phyloP scores from a whole-genome alignment of 1,140 invertebrate genomes.

The Andrena cerasifolii region DNA sequence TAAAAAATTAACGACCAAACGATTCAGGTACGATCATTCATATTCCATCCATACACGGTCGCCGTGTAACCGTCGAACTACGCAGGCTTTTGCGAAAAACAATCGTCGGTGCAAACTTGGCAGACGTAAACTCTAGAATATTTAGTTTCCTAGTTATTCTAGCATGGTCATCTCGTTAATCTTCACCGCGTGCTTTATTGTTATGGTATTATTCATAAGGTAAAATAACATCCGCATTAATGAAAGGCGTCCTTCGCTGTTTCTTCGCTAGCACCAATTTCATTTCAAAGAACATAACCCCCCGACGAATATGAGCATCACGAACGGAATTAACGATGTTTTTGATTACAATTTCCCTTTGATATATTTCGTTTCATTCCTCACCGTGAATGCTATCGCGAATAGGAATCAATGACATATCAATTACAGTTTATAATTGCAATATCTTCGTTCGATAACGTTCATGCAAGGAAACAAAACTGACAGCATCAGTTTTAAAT shows the following conservation, averaged over 20 bases:
- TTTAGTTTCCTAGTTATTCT: neutral
- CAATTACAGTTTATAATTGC: neutral
- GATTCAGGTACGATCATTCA: neutral
- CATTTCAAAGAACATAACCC: neutral
- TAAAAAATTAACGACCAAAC: neutral
- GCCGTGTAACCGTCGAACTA: conserved; percentile 13
- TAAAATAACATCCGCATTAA: neutral
- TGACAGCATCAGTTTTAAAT: too few species aligned
- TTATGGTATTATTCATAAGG: conserved; percentile 15
- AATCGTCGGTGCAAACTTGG: conserved; percentile 3
- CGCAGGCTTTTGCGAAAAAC: neutral
- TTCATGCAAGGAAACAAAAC: too few species aligned
- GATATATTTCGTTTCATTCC: neutral
- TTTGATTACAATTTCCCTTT: neutral
- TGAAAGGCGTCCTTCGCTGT: neutral
- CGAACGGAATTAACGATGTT: neutral
- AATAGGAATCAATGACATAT: neutral
- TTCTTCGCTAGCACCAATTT: neutral
- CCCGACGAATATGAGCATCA: neutral
- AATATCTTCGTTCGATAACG: neutral
- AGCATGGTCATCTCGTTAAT: conserved; percentile 12
- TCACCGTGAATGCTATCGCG: neutral
- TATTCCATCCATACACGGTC: too few species aligned
- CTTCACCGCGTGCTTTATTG: neutral
- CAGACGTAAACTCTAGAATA: conserved; percentile 1